These are phyloP conservation scores for Ptychodera flava DNA, from an alignment of 35 echinoderm and acorn worm species.

Conservation along the genomic window DNA sequence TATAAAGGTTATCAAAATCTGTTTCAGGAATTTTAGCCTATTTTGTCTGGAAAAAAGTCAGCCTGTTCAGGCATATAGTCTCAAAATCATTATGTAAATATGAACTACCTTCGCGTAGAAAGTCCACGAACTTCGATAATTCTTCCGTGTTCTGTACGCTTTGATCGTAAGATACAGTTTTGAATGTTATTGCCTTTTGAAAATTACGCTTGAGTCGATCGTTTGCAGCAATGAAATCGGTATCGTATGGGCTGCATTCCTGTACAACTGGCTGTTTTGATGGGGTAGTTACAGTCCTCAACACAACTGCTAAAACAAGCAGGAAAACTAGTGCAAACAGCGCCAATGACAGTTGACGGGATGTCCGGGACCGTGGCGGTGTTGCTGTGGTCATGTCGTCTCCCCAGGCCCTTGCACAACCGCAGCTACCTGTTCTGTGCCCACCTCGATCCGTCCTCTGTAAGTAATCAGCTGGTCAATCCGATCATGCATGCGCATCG, in stretches of 20 bases:
- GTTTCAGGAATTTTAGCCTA: no score
- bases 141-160: background rate
- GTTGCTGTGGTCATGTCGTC: background rate
- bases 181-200: constrained; percentile 49
- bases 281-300: constrained; percentile 54
- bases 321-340: background rate
- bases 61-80: no score
- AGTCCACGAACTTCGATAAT: background rate
- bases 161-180: constrained; percentile 24
- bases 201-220: constrained; percentile 30
- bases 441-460: no score
- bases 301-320: background rate
- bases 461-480: no score
- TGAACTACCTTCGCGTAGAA: background rate
- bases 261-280: constrained; percentile 60
- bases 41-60: no score
- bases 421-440: no score
- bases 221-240: constrained; percentile 47
- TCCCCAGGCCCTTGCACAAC: no score
- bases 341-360: background rate
- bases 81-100: no score
- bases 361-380: background rate
- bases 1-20: no score
- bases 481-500: no score
- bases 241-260: constrained; percentile 39